Conservation (phyloP, 2,888 invertebrate genomes). For the Oxytorus armatus region DNA sequence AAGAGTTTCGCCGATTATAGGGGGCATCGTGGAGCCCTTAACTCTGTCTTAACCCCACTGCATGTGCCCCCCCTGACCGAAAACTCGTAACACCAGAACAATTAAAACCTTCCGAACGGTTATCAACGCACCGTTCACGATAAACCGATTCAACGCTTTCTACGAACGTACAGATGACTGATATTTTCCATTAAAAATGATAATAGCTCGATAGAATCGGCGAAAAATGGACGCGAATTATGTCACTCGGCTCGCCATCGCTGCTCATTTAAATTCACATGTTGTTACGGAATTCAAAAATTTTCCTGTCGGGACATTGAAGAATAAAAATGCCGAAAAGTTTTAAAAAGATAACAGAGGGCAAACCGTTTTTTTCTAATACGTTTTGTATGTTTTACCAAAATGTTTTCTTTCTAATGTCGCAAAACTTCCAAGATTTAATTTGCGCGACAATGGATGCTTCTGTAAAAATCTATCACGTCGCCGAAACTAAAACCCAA, state of each 20-base stretch:
- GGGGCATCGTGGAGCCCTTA: constrained; percentile 83
- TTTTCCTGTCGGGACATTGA: too few species aligned
- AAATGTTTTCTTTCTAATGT: not conserved
- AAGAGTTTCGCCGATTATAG: constrained; percentile 87
- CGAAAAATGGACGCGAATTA: not conserved
- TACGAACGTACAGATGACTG: too few species aligned
- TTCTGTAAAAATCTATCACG: not conserved
- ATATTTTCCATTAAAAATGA: not conserved
- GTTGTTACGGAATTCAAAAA: not conserved
- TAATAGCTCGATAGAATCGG: constrained; percentile 5
- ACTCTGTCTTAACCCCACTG: constrained; percentile 57
- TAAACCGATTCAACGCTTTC: constrained; percentile 32
- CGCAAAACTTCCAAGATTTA: not conserved
- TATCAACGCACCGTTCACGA: constrained; percentile 30
- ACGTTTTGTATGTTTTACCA: not conserved
- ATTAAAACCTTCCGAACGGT: constrained; percentile 27
- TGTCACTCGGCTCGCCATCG: constrained; percentile 26
- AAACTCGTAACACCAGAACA: constrained; percentile 28
- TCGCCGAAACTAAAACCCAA: not conserved
- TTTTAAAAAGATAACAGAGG: too few species aligned
- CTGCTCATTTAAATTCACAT: not conserved
- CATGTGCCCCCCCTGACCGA: constrained; percentile 53
- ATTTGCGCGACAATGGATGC: constrained; percentile 19
- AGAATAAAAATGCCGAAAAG: too few species aligned
- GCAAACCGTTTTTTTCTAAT: too few species aligned